A percentile compares a stretch with the other conserved stretches of the same genome.
Evolutionary conservation across 2,113 vertebrate species (phyloP).

Genomic region (Plestiodon gilberti): DNA sequence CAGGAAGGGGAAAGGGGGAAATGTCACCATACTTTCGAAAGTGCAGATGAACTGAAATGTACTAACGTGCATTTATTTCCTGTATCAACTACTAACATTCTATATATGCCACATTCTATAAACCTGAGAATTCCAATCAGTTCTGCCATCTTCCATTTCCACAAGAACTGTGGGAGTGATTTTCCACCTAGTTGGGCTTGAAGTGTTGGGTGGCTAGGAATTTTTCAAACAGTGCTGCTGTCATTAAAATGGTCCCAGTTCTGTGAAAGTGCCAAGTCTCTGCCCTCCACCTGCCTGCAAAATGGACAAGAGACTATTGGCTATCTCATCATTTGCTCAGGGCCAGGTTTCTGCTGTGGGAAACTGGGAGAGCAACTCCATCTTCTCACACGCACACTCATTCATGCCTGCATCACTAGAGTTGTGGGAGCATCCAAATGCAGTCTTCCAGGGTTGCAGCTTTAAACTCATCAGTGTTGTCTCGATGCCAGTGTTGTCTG

Average conservation of each 20-base stretch:
- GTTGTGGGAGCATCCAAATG: background rate
- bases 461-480: constrained; percentile 26
- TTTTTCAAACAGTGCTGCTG: background rate
- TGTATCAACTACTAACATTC: background rate
- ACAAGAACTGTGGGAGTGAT: background rate
- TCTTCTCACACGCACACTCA: background rate
- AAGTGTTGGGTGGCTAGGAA: background rate
- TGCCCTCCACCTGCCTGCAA: background rate
- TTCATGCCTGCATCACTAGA: background rate
- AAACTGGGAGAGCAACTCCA: background rate
- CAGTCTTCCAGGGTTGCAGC: constrained; percentile 31
- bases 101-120: background rate
- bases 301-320: background rate
- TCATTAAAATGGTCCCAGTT: background rate
- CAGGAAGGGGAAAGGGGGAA: background rate
- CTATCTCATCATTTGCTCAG: background rate
- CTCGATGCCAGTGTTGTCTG: constrained; percentile 5
- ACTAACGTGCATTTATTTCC: background rate
- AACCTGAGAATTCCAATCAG: background rate
- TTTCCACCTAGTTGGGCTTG: background rate
- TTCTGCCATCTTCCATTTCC: background rate
- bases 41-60: background rate
- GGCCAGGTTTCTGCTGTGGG: background rate
- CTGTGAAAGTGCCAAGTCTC: background rate
- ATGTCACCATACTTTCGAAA: background rate